These are phyloP conservation scores for Drosophila sturtevanti DNA, from an alignment of 1,140 invertebrate genomes.

Conservation along the genomic window DNA sequence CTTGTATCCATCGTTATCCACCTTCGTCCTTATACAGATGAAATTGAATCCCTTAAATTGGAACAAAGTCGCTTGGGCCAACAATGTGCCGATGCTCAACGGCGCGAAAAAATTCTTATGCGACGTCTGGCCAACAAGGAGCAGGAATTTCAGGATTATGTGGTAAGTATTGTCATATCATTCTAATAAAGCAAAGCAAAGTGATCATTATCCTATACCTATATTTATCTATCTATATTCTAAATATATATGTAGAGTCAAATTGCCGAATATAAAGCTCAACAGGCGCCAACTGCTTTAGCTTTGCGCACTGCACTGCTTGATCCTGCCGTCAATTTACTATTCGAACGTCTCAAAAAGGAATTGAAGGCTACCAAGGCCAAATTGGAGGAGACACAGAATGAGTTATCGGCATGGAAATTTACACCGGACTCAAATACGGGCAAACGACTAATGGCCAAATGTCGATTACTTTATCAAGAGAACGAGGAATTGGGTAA, in stretches of 20 bases:
- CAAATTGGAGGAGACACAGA: slow-evolving; percentile 97
- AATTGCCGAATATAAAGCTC: slow-evolving; percentile 94
- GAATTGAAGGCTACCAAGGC: slow-evolving; percentile 95
- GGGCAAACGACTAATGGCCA: slow-evolving; percentile 98
- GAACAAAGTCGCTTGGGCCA: slow-evolving; percentile 91
- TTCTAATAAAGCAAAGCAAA: background rate
- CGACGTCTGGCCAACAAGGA: slow-evolving; percentile 96
- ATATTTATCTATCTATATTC: background rate
- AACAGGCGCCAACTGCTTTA: slow-evolving; percentile 90
- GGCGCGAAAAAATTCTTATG: slow-evolving; percentile 95
- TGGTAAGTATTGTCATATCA: slow-evolving; percentile 86
- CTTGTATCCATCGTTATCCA: background rate
- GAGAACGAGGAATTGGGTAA: slow-evolving; percentile 99
- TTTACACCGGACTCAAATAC: slow-evolving; percentile 99
- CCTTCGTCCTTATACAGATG: slow-evolving; percentile 84
- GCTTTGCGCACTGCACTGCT: slow-evolving; percentile 92
- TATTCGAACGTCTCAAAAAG: slow-evolving; percentile 95
- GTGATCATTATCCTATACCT: background rate
- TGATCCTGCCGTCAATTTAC: slow-evolving; percentile 97
- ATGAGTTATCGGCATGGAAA: slow-evolving; percentile 99
- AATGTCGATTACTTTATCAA: slow-evolving; percentile 97
- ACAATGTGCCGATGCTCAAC: slow-evolving; percentile 92
- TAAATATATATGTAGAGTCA: slow-evolving; percentile 89
- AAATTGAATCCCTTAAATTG: slow-evolving; percentile 89
- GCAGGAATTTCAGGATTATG: slow-evolving; percentile 97